Conservation (phyloP, 1,140 invertebrate species). For the Diachasma alloeum region DNA sequence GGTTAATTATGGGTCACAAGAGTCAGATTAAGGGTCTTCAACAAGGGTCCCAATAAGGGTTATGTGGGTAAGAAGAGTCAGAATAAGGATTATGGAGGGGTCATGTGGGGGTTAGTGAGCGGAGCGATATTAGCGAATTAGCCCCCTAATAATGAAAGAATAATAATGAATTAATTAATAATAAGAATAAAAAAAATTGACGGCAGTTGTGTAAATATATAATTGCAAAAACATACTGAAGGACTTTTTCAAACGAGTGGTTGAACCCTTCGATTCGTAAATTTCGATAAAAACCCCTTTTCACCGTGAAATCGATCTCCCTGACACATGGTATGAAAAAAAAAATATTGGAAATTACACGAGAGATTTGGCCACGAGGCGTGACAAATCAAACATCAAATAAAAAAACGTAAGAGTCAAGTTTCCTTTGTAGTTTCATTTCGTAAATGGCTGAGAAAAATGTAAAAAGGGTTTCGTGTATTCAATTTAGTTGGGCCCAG, state of each 20-base stretch:
- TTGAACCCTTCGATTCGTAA: not conserved
- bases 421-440: conserved; percentile 18
- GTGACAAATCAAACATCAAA: conserved; percentile 62
- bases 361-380: conserved; percentile 57
- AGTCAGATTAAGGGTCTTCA: too few relatives aligned
- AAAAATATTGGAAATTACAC: conserved; percentile 60
- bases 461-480: conserved; percentile 31
- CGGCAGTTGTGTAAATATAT: too few relatives aligned
- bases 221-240: too few relatives aligned
- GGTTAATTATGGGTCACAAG: too few relatives aligned
- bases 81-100: too few relatives aligned
- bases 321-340: conserved; percentile 41
- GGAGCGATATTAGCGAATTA: too few relatives aligned
- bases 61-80: too few relatives aligned
- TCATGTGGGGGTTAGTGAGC: too few relatives aligned
- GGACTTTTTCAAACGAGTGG: not conserved
- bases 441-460: conserved; percentile 8
- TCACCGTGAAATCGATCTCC: conserved; percentile 54
- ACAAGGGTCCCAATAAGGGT: too few relatives aligned
- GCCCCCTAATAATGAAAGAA: too few relatives aligned
- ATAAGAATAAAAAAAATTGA: too few relatives aligned
- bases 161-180: too few relatives aligned
- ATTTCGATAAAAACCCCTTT: not conserved
- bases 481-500: conserved; percentile 25
- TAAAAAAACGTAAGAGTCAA: conserved; percentile 49